A percentile compares a stretch with the other conserved stretches of the same genome.
These are phyloP conservation scores for Bagarius yarrelli DNA, from an alignment of 2,113 vertebrate species.

Conservation along the genomic window DNA sequence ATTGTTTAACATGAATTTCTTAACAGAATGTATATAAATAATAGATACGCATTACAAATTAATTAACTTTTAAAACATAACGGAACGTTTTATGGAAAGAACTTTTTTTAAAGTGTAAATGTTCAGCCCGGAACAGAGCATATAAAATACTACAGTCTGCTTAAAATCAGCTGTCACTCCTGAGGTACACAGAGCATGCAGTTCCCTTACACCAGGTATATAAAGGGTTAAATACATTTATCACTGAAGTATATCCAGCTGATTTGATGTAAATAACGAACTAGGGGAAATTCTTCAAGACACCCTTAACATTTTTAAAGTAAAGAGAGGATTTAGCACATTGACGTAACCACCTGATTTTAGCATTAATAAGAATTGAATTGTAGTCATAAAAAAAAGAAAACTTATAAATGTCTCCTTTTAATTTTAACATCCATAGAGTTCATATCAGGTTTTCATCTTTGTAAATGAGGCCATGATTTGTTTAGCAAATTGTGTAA, in stretches of 20 bases:
- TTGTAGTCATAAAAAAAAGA: neutral
- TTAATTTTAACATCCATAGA: neutral
- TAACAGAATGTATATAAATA: neutral
- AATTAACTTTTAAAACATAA: neutral
- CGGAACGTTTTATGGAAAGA: too few relatives aligned
- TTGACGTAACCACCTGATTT: neutral
- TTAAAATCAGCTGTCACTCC: neutral
- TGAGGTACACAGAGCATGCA: neutral
- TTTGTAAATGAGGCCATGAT: neutral
- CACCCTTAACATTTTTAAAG: neutral
- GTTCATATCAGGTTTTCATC: neutral
- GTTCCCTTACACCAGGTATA: neutral
- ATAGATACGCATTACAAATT: neutral
- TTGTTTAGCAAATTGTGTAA: neutral
- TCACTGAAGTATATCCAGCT: neutral
- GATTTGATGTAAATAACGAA: neutral
- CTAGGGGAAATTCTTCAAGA: neutral
- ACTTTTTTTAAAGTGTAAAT: neutral
- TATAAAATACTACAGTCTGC: neutral
- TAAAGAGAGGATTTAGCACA: neutral
- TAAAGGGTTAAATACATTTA: neutral
- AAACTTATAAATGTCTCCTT: neutral
- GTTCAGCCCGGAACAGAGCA: neutral
- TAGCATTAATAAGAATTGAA: neutral
- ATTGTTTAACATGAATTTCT: slow-evolving; percentile 2